These are phyloP conservation scores for Sylvia borin DNA, from an alignment of 2,797 vertebrate genomes.

Conservation along the genomic window DNA sequence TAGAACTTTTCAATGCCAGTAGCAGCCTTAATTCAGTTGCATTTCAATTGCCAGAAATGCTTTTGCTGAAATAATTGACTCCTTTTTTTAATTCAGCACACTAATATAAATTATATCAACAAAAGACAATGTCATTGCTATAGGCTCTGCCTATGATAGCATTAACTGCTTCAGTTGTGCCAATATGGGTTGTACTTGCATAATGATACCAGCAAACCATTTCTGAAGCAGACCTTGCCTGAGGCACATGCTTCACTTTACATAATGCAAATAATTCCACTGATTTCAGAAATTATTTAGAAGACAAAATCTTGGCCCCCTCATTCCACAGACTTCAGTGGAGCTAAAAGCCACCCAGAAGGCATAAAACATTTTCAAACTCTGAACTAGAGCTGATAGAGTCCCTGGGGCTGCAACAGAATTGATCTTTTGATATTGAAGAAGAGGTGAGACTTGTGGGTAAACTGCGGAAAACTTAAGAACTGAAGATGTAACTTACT, in stretches of 20 bases:
- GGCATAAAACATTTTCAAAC: background rate
- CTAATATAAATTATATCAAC: background rate
- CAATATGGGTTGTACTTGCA: background rate
- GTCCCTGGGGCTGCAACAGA: background rate
- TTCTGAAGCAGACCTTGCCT: constrained; percentile 29
- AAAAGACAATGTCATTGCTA: background rate
- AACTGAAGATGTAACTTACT: background rate
- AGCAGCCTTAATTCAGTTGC: background rate
- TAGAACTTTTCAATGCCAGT: background rate
- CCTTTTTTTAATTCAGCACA: background rate
- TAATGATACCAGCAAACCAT: background rate
- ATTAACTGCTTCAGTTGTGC: background rate
- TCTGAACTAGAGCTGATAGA: background rate
- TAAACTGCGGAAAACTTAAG: background rate
- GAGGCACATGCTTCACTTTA: constrained; percentile 11
- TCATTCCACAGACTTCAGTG: background rate
- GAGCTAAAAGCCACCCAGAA: background rate
- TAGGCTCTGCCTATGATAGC: background rate
- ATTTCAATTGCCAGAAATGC: background rate
- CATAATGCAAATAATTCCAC: background rate
- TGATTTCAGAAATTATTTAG: constrained; percentile 29
- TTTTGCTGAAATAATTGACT: background rate
- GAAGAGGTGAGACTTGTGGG: background rate
- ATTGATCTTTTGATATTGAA: constrained; percentile 26
- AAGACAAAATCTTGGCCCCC: background rate